Percentiles rank a stretch among this genome's conserved stretches.
Conservation (phyloP, 2,888 invertebrate genomes). For the Apodemia hepburni region DNA sequence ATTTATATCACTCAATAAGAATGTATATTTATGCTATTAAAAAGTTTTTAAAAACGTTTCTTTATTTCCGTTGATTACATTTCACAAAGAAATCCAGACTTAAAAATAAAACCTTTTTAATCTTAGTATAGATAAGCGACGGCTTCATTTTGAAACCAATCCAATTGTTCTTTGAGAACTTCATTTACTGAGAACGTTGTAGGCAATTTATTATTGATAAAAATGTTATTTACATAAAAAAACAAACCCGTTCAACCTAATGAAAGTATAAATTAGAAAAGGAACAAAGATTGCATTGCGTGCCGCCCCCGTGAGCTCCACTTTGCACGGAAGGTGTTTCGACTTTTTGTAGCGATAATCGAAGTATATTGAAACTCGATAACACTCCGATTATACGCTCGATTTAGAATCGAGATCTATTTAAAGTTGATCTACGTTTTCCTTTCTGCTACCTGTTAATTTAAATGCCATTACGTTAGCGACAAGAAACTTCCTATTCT, state of each 20-base stretch:
- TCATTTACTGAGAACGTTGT: no score
- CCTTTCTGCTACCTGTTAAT: constrained; percentile 9
- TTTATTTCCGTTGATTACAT: no score
- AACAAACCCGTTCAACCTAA: constrained; percentile 29
- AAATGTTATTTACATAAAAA: constrained; percentile 30
- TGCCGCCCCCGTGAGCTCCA: constrained; percentile 53
- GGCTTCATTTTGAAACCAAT: no score
- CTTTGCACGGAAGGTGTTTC: constrained; percentile 59
- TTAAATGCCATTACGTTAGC: constrained; percentile 9
- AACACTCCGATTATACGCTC: constrained; percentile 29
- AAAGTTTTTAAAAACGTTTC: no score
- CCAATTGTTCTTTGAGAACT: no score
- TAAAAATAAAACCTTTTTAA: no score
- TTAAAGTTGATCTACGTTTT: constrained; percentile 26
- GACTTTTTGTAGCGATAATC: constrained; percentile 55
- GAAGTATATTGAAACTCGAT: constrained; percentile 55
- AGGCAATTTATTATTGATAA: constrained; percentile 22
- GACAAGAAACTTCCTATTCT: constrained; percentile 11
- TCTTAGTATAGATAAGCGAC: no score
- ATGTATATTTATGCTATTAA: no score
- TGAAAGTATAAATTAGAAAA: constrained; percentile 39
- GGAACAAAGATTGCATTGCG: constrained; percentile 47
- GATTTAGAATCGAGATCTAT: constrained; percentile 27
- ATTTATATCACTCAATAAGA: no score
- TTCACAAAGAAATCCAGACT: no score